Evolutionary conservation across 1,140 invertebrate species (phyloP), one percentile per base, ranked within the genome.

Genomic region (Cherax destructor): DNA sequence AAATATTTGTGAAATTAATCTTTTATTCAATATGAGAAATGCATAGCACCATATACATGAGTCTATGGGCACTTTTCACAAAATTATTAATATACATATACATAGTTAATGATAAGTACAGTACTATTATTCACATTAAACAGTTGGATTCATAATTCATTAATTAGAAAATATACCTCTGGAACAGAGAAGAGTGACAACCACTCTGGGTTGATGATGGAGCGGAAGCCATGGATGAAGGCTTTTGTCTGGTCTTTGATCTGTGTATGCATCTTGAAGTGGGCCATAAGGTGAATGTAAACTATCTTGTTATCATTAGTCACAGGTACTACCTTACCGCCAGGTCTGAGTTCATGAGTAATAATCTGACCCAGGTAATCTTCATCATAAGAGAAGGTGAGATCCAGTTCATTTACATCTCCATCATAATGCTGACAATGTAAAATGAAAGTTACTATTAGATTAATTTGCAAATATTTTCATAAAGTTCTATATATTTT

Each of bases 271-370:
- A 99, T 99, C 92, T 98, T 97, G 94, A 99, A 99, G 94, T 99
- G 98, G 4, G 99, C 99, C 98, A 99, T 99, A 93, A 98, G 95
- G 95, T 99, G 99, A 78, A 99, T 99, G 94, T 99, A 99, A 94
- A 97, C 97, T 88, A 99, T 99, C 95, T 97, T 98, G 95, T 99
- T 99, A 94, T 99, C 98, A 95, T 99, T 99, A 4, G 98, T 99
- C 4, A 99, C 98, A 30, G 97, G 96, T 78, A 99, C 96, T 4
- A 97, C 97, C 95, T 97, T 97, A 24, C 99, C 99, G 18, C 99
- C 99, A 18, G 99, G 98, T 92, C 99, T 96, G 78, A 99, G 94
- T 94, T 99, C 98, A 93, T 98, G 97, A 0, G 97, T 98, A 0
- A 98, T 96, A 30, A 99, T 95, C 94, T 97, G 96, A 2, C 99